Evolutionary conservation across 2,797 vertebrate genomes (phyloP), one percentile per base, ranked within the genome.

Genomic region (Sitta carolinensis): DNA sequence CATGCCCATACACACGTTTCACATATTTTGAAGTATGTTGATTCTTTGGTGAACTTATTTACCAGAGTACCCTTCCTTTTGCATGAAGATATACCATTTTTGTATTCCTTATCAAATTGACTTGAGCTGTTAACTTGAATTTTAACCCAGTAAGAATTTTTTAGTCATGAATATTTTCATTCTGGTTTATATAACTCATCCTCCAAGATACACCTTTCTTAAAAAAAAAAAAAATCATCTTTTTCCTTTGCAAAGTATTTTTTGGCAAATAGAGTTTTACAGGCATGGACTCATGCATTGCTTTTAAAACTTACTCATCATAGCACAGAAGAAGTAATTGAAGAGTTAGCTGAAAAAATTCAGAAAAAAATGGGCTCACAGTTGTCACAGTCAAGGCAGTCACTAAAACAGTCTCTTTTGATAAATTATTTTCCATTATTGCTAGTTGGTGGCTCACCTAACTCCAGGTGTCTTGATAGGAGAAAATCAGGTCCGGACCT

Each of bases 231-330:
- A 83, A 43, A 43, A 43, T 19, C 19, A 7, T 69, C 19, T 40
- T 67, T 74, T 80, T 50, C 52, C 19, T 84, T 84, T 48, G 13
- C 1, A 1, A 73, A 34, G 17, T 63, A 55, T 57, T 81, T 25
- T 63, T 92, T 89, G 85, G 51, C 30, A 90, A 55, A 93, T 91
- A 64, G 81, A 42, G 30, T 93, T 93, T 92, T 90, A 91, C 20
- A 36, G 23, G n/a, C 34, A 29, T 48, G 48, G 78, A 93, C 34
- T 87, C 18, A 80, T 17, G 64, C 21, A 61, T 38, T 94, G 51
- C 64, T 91, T 90, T 79, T 47, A 58, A 70, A 93, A 83, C 54
- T 94, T 70, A 76, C 62, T 93, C 51, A 74, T 20, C 34, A 80
- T 77, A 89, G 25, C 42, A 72, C 50, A 67, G 27, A 78, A 88